Conservation (phyloP, 1,140 invertebrate species). For the Acyrthosiphon pisum region DNA sequence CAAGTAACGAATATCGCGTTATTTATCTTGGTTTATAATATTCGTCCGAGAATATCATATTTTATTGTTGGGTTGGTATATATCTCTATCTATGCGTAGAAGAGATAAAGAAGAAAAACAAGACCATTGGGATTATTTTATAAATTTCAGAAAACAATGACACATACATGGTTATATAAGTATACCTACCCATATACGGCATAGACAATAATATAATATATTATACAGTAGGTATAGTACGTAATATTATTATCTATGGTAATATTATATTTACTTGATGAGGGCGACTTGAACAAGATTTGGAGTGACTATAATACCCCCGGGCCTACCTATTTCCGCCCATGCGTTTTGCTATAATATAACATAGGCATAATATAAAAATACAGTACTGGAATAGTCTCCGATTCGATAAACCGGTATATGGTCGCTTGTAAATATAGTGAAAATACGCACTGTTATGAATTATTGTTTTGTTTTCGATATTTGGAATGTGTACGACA, state of each 20-base stretch:
- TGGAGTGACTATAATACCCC: not conserved
- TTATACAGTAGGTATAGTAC: no score
- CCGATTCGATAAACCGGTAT: not conserved
- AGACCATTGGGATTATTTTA: not conserved
- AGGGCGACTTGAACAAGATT: not conserved
- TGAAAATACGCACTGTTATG: not conserved
- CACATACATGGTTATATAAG: no score
- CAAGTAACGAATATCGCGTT: not conserved
- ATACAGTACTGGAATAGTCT: not conserved
- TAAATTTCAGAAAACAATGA: not conserved
- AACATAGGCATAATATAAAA: no score
- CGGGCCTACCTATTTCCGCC: not conserved
- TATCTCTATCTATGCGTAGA: not conserved
- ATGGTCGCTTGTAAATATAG: not conserved
- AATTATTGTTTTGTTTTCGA: not conserved
- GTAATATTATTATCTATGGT: not conserved
- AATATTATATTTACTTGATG: not conserved
- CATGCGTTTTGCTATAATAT: not conserved
- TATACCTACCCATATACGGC: no score
- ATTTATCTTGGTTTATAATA: not conserved
- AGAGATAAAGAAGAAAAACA: not conserved
- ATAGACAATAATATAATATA: no score
- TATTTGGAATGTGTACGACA: not conserved
- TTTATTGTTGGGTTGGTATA: not conserved
- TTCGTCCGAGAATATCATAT: not conserved